These are phyloP conservation scores for Lycodopsis pacificus DNA, from an alignment of 2,797 vertebrate genomes.

Conservation along the genomic window DNA sequence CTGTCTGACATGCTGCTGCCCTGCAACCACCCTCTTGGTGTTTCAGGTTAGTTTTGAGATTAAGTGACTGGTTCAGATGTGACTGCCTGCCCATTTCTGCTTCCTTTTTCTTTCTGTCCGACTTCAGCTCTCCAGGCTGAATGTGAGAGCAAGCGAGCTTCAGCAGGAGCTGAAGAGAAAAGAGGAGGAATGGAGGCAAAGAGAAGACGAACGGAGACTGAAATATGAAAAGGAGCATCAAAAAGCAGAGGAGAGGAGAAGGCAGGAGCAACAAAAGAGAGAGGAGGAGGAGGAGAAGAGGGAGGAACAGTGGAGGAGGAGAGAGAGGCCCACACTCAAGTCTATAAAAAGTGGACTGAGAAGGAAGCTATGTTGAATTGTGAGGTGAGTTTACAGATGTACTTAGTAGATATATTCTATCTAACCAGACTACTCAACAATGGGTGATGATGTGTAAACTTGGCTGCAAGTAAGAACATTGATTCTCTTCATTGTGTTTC, in stretches of 20 bases:
- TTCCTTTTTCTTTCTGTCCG: slow-evolving; percentile 25
- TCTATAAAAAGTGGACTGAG: slow-evolving; percentile 34
- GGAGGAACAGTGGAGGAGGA: slow-evolving; percentile 41
- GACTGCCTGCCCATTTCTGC: slow-evolving; percentile 20
- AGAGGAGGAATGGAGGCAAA: slow-evolving; percentile 41
- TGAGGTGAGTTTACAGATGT: slow-evolving; percentile 44
- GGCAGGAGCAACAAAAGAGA: slow-evolving; percentile 23
- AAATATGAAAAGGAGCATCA: slow-evolving; percentile 33
- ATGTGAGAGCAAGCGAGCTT: slow-evolving; percentile 33
- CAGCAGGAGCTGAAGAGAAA: slow-evolving; percentile 48
- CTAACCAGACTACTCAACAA: slow-evolving; percentile 3
- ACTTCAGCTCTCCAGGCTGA: slow-evolving; percentile 42
- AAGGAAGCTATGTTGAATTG: slow-evolving; percentile 37
- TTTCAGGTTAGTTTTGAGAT: slow-evolving; percentile 50
- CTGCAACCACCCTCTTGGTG: slow-evolving; percentile 23
- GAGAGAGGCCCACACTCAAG: slow-evolving; percentile 24
- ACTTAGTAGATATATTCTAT: slow-evolving; percentile 4
- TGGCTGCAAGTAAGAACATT: slow-evolving; percentile 6
- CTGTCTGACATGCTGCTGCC: slow-evolving; percentile 13
- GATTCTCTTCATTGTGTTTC: neutral
- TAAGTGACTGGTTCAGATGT: slow-evolving; percentile 23
- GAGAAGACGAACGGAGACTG: slow-evolving; percentile 22
- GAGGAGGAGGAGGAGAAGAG: slow-evolving; percentile 31
- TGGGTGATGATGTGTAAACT: slow-evolving; percentile 17
- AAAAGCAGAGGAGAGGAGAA: slow-evolving; percentile 37